Evolutionary conservation across 2,797 vertebrate genomes (phyloP).

Genomic region (Cyclura pinguis): DNA sequence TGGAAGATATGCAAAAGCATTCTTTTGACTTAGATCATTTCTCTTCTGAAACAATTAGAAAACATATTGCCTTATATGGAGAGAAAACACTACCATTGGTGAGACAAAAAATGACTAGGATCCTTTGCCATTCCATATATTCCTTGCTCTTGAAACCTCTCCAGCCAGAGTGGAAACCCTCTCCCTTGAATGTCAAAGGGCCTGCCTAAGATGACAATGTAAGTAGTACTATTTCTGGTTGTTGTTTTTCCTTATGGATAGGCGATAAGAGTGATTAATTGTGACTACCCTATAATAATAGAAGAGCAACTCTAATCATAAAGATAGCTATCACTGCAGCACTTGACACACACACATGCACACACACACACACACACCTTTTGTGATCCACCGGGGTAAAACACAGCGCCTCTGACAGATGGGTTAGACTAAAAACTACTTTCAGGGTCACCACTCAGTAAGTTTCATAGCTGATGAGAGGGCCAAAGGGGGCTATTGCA

Average conservation of each 20-base stretch:
- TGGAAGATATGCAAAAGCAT: background rate
- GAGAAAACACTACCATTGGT: background rate
- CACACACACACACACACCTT: background rate
- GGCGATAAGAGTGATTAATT: background rate
- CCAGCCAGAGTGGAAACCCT: background rate
- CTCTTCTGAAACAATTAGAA: background rate
- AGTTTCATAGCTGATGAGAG: background rate
- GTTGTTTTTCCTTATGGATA: background rate
- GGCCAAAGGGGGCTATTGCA: background rate
- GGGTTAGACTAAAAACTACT: background rate
- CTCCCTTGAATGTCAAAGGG: background rate
- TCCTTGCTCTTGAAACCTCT: background rate
- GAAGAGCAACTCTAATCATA: background rate
- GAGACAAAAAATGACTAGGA: background rate
- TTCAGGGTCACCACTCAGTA: background rate
- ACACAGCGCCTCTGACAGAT: background rate
- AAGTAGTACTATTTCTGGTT: background rate
- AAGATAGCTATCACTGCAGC: too few species aligned
- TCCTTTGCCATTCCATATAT: background rate
- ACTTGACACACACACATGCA: too few species aligned
- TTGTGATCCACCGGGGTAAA: background rate
- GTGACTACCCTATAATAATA: background rate
- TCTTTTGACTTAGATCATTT: background rate
- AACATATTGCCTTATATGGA: background rate
- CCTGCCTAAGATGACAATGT: background rate